These are phyloP conservation scores for Eurois occulta DNA, from an alignment of 2,888 invertebrate species.

Conservation along the genomic window DNA sequence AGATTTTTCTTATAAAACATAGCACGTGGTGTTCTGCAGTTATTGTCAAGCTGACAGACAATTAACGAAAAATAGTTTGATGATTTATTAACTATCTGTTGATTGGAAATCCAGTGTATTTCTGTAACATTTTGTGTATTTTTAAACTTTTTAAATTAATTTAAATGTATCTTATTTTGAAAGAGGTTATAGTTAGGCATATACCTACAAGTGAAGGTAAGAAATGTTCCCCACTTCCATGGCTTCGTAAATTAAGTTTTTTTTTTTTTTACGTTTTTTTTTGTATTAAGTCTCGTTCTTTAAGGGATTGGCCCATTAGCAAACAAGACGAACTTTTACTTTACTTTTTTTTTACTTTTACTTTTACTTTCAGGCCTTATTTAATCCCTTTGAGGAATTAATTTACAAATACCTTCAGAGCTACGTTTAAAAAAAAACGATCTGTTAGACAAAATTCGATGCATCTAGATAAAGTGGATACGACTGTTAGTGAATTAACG, in stretches of 20 bases:
- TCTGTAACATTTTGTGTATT: background rate
- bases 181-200: slow-evolving; percentile 9
- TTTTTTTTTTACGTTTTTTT: no score
- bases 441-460: background rate
- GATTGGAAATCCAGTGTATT: background rate
- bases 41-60: no score
- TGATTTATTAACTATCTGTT: background rate
- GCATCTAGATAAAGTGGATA: no score
- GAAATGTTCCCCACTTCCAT: background rate
- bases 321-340: background rate
- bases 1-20: background rate
- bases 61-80: background rate
- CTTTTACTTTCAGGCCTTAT: background rate
- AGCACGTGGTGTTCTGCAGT: background rate
- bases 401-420: background rate
- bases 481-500: background rate
- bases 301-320: background rate
- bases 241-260: background rate
- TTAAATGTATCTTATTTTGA: background rate
- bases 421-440: background rate
- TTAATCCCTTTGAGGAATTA: background rate
- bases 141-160: background rate
- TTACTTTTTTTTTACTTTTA: no score
- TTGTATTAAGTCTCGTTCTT: background rate
- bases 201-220: background rate